phyloP scores from a whole-genome alignment of 2,888 invertebrate species.

The Chouioia cunea region DNA sequence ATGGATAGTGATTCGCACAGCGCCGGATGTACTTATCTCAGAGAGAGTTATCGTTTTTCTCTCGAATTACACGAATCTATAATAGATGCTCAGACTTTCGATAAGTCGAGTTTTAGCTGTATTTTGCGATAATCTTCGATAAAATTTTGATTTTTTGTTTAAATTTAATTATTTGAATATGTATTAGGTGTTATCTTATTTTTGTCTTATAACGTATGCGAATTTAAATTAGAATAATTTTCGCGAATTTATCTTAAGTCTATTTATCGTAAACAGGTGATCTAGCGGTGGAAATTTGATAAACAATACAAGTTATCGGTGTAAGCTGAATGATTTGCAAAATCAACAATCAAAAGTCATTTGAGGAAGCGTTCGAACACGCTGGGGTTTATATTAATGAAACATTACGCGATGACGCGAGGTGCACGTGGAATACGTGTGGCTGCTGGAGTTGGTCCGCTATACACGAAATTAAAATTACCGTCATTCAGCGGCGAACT shows the following conservation, averaged over 20 bases:
- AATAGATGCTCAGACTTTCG: too few species aligned
- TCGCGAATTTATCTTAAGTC: too few species aligned
- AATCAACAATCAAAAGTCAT: constrained; percentile 22
- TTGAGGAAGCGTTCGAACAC: constrained; percentile 33
- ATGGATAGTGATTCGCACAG: constrained; percentile 62
- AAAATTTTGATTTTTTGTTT: too few species aligned
- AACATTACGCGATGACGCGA: constrained; percentile 37
- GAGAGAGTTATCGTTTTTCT: background rate
- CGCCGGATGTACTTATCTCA: constrained; percentile 46
- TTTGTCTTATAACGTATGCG: too few species aligned
- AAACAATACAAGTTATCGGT: too few species aligned
- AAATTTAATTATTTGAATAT: too few species aligned
- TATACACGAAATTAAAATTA: constrained; percentile 46
- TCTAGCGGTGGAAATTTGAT: too few species aligned
- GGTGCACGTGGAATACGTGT: background rate
- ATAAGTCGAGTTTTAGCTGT: too few species aligned
- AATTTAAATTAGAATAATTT: too few species aligned
- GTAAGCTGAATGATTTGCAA: background rate
- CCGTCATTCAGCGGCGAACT: constrained; percentile 40
- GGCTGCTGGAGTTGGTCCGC: constrained; percentile 1
- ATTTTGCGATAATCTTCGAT: too few species aligned
- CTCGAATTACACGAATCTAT: constrained; percentile 26
- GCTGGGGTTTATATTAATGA: constrained; percentile 32
- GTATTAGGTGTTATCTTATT: too few species aligned
- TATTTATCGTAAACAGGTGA: too few species aligned